phyloP scores from a whole-genome alignment of 2,797 vertebrate genomes.

The Micromesistius poutassou region DNA sequence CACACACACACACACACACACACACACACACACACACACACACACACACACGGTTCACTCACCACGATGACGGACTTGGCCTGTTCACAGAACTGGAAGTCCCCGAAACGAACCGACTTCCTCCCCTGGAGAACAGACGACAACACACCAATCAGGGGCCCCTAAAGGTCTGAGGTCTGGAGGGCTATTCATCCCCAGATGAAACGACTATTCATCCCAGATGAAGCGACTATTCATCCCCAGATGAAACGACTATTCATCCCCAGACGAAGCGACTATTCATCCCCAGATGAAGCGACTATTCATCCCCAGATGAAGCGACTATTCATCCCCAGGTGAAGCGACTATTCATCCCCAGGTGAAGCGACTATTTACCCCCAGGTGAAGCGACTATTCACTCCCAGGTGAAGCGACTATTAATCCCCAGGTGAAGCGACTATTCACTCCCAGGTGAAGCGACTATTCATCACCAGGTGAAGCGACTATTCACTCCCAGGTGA shows the following conservation, averaged over 20 bases:
- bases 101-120: slow-evolving; percentile 90
- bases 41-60: slow-evolving; percentile 49
- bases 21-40: no score
- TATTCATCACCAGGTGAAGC: not conserved
- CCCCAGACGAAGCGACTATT: not conserved
- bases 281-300: not conserved
- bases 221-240: no score
- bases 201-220: not conserved
- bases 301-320: no score
- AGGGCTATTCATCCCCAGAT: no score
- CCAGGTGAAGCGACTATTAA: no score
- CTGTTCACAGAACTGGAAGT: slow-evolving; percentile 92
- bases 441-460: no score
- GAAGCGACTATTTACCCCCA: not conserved
- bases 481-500: not conserved
- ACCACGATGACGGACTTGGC: slow-evolving; percentile 96
- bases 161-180: no score
- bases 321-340: no score
- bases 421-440: no score
- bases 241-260: no score
- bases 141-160: not conserved
- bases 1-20: no score
- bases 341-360: not conserved
- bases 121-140: slow-evolving; percentile 76
- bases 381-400: no score